Evolutionary conservation across 2,888 invertebrate genomes (phyloP), one percentile per base, ranked within the genome.

Genomic region (Onchidella celtica): DNA sequence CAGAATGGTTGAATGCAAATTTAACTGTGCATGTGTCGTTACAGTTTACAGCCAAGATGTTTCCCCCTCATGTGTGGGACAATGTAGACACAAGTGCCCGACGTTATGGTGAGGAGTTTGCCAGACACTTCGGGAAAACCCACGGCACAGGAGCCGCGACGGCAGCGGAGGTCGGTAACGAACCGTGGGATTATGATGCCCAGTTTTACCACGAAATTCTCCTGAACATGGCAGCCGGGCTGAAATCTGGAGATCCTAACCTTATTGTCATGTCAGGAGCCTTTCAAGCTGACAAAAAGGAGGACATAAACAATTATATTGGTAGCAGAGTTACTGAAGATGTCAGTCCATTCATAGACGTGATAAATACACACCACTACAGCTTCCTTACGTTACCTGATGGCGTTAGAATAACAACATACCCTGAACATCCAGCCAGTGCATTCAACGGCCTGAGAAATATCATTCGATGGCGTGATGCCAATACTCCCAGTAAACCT

Each of bases 161-260:
- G 29, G 87, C 89, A 11, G 82, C 86, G 27, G 89, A 89, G 61
- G 86, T 88, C 9, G 89, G 89, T 1, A 88, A 89, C 63, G 88
- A 89, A 75, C 89, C 89, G 0, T 89, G 89, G 89, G 86, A 88
- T 72, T 89, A 88, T 74, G 85, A 84, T 9, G 87, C 88, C 11
- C 70, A 63, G 24, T 88, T 89, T 70, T 89, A 89, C 80, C 81
- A 81, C 1, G 84, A 61, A 0, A 72, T 89, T 24, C 80, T 89
- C 3, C 84, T 85, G 36, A 87, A 87, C 27, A 89, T 89, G 88
- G 77, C 88, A 32, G 81, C 84, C 4, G 89, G 89, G 1, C 70
- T 86, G 27, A 83, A 84, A 72, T 81, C 79, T 27, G 83, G 79
- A 2, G 89, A 89, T 61, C 63, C 81, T 3, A 75, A 73, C 21